phyloP scores from a whole-genome alignment of 1,140 invertebrate genomes.

The Calliopsis andreniformis region DNA sequence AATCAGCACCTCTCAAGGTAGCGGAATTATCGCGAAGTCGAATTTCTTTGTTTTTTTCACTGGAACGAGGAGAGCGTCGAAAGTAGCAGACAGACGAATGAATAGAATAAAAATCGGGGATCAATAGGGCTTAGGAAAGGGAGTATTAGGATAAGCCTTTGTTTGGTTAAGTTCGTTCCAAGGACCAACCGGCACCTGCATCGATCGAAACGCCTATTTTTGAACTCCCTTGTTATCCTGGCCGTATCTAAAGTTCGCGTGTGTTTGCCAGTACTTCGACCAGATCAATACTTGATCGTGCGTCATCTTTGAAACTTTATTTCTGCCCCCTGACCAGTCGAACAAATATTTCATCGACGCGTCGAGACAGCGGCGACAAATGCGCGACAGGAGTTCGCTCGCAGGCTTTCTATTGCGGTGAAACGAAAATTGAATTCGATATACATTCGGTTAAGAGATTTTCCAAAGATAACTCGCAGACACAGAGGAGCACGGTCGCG shows the following conservation, averaged over 20 bases:
- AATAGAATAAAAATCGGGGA: conserved; percentile 3
- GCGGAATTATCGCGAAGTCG: conserved; percentile 14
- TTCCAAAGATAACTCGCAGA: conserved; percentile 1
- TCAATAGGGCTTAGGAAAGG: too few relatives aligned
- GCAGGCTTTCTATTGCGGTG: not conserved
- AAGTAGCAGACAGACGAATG: too few relatives aligned
- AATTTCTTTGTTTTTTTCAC: too few relatives aligned
- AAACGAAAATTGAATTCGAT: conserved; percentile 29
- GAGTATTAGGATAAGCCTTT: conserved; percentile 33
- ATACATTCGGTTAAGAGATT: conserved; percentile 44
- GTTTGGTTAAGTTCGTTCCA: conserved; percentile 34
- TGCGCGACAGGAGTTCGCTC: conserved; percentile 2
- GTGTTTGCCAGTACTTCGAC: conserved; percentile 18
- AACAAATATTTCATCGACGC: conserved; percentile 1
- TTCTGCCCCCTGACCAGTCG: not conserved
- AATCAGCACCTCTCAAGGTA: conserved; percentile 24
- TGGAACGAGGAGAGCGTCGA: not conserved
- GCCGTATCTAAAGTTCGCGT: conserved; percentile 57
- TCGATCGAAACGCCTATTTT: conserved; percentile 62
- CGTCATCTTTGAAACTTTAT: conserved; percentile 39
- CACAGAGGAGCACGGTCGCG: not conserved
- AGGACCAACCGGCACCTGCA: conserved; percentile 45
- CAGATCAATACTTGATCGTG: conserved; percentile 60
- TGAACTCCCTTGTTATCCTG: conserved; percentile 59
- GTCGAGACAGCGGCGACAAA: conserved; percentile 12